These are phyloP conservation scores for Sylvilagus bachmani DNA, from an alignment of 2,113 vertebrate genomes.

Conservation along the genomic window DNA sequence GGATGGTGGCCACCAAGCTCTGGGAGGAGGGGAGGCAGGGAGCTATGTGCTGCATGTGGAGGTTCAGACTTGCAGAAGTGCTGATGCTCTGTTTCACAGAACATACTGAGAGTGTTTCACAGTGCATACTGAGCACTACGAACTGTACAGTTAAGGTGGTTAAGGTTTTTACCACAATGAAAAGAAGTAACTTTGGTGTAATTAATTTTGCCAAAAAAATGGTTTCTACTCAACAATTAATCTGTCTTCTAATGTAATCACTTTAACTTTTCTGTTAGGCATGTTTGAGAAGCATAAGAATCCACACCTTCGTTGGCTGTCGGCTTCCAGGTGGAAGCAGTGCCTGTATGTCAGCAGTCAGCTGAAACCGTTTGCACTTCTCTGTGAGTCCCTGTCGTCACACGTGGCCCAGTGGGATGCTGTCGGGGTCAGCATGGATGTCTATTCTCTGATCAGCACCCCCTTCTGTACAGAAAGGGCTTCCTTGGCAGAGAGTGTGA, in stretches of 20 bases:
- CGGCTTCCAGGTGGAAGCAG: conserved; percentile 81
- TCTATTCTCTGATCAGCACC: conserved; percentile 72
- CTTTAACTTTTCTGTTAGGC: conserved; percentile 31
- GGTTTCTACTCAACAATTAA: not conserved
- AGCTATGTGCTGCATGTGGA: not conserved
- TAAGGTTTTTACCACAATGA: not conserved
- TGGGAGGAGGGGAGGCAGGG: too few relatives aligned
- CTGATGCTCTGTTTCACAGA: conserved; percentile 9
- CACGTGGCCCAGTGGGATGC: conserved; percentile 79
- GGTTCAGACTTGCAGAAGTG: not conserved
- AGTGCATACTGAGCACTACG: not conserved
- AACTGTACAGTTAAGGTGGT: not conserved
- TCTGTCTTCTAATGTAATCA: not conserved
- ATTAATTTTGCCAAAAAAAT: not conserved
- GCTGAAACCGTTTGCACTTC: conserved; percentile 76
- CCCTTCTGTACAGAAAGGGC: conserved; percentile 52
- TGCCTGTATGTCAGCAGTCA: conserved; percentile 79
- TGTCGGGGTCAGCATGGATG: conserved; percentile 63
- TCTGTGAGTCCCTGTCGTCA: conserved; percentile 82
- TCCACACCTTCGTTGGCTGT: conserved; percentile 75
- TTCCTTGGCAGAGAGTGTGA: not conserved
- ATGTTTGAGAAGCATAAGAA: not conserved
- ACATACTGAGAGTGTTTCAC: too few relatives aligned
- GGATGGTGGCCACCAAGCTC: not conserved
- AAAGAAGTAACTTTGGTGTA: not conserved